These are phyloP conservation scores for Sitodiplosis mosellana DNA, from an alignment of 1,140 invertebrate genomes.

Conservation along the genomic window DNA sequence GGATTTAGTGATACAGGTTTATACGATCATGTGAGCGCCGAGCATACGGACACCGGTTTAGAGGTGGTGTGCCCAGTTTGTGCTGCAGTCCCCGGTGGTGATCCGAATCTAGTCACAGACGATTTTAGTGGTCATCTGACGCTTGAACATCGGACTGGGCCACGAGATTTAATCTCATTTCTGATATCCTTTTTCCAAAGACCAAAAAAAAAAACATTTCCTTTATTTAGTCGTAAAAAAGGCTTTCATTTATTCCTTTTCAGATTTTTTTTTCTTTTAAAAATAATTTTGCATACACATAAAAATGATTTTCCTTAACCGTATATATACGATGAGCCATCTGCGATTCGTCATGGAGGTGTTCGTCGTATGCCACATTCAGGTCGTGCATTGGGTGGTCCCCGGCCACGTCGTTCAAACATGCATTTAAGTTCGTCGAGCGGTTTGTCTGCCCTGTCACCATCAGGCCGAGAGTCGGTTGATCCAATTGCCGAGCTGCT, in stretches of 20 bases:
- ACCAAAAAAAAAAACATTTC: background rate
- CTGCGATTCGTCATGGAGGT: slow-evolving; percentile 56
- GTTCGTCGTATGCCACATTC: slow-evolving; percentile 73
- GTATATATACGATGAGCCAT: slow-evolving; percentile 56
- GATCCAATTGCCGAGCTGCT: slow-evolving; percentile 89
- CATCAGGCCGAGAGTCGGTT: slow-evolving; percentile 67
- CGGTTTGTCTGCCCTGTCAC: slow-evolving; percentile 57
- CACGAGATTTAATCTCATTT: slow-evolving; percentile 73
- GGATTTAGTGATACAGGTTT: slow-evolving; percentile 83
- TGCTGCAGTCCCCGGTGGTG: slow-evolving; percentile 84
- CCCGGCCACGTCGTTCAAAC: slow-evolving; percentile 60
- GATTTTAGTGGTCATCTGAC: slow-evolving; percentile 93
- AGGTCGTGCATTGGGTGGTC: slow-evolving; percentile 51
- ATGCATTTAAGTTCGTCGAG: slow-evolving; percentile 80
- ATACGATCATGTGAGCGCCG: slow-evolving; percentile 75
- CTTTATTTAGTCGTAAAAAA: background rate
- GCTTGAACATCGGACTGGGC: slow-evolving; percentile 77
- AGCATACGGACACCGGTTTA: slow-evolving; percentile 23
- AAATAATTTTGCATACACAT: background rate
- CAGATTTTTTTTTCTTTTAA: background rate
- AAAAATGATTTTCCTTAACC: slow-evolving; percentile 33
- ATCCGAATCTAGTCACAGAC: slow-evolving; percentile 93
- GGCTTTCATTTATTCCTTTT: background rate
- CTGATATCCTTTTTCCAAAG: slow-evolving; percentile 42
- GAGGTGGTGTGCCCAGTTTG: slow-evolving; percentile 86